Base-by-base conservation (phyloP, 2,113 vertebrate genomes). In the Dipodomys merriami region DNA sequence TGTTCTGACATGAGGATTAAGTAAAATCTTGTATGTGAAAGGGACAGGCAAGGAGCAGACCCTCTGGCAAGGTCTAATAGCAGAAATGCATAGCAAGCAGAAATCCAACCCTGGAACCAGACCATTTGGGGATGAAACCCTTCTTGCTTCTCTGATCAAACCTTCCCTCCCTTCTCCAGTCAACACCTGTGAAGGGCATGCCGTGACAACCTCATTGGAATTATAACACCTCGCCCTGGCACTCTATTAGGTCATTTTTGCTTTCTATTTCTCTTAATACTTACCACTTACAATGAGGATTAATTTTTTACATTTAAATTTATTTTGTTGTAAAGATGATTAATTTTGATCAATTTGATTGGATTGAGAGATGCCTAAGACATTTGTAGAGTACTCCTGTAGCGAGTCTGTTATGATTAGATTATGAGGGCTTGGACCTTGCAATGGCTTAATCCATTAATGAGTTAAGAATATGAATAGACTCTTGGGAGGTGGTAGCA, bases 91-190 rank as follows among this genome's bases (percentile, higher is more conserved):
- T 2, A 23, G 62, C 2, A n/a, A 33, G 39, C 35, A 35, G 46
- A n/a, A n/a, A 22, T 13, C n/a, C 0, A 0, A 71, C 19, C 25
- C 27, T 2, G 29, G 60, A 74, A 64, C 3, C 20, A 2, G 65
- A 13, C 35, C 1, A 0, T 30, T 1, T 11, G 11, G 29, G 4
- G 5, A 2, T 3, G 7, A 25, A 33, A 7, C 67, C 20, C 69
- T 22, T 30, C 69, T 74, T 16, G 0, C 7, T 33, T 30, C 77
- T 49, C 71, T 15, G 7, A 0, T 19, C 19, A 23, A 3, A 23
- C 1, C 62, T 25, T 39, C 2, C 0, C 62, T 64, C 30, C 19
- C 73, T 73, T 46, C 10, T 57, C 53, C 53, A 16, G 49, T 57
- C 53, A 57, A 35, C 11, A 7, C 22, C 39, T 13, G 33, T 11